Evolutionary conservation across 2,113 vertebrate species (phyloP).

Genomic region (Marmota monax): DNA sequence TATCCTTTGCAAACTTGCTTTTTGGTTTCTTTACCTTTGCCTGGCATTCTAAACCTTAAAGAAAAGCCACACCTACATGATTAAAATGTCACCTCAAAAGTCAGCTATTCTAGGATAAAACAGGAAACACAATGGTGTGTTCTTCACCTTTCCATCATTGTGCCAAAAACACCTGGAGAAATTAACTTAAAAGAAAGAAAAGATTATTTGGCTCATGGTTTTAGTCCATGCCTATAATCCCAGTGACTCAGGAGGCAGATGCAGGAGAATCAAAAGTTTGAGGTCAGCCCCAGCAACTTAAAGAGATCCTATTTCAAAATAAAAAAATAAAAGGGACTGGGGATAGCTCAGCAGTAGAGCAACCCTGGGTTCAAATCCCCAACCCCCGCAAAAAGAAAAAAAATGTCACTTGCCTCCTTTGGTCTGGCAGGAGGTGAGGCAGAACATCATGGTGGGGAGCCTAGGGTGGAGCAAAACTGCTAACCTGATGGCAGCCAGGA

Average conservation of each 20-base stretch:
- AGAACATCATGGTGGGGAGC: background rate
- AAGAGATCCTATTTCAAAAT: too few species aligned
- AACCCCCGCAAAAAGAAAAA: too few species aligned
- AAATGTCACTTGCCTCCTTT: too few species aligned
- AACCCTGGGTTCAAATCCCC: too few species aligned
- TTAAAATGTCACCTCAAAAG: background rate
- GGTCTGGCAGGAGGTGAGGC: background rate
- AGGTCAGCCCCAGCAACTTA: too few species aligned
- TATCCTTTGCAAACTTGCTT: background rate
- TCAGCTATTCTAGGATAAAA: background rate
- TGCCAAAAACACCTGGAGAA: background rate
- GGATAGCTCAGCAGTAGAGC: too few species aligned
- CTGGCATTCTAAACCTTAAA: background rate
- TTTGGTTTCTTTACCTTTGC: background rate
- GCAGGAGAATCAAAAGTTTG: too few species aligned
- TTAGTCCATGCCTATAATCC: background rate
- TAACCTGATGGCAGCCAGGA: background rate
- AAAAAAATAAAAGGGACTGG: too few species aligned
- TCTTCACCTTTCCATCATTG: background rate
- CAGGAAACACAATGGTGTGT: background rate
- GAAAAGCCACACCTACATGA: background rate
- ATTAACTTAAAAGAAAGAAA: background rate
- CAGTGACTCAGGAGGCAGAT: too few species aligned
- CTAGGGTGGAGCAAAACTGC: background rate
- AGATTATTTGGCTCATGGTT: background rate